Percentiles rank a stretch among this genome's conserved stretches.
Conservation (phyloP, 1,140 invertebrate genomes). For the Andrena cerasifolii region DNA sequence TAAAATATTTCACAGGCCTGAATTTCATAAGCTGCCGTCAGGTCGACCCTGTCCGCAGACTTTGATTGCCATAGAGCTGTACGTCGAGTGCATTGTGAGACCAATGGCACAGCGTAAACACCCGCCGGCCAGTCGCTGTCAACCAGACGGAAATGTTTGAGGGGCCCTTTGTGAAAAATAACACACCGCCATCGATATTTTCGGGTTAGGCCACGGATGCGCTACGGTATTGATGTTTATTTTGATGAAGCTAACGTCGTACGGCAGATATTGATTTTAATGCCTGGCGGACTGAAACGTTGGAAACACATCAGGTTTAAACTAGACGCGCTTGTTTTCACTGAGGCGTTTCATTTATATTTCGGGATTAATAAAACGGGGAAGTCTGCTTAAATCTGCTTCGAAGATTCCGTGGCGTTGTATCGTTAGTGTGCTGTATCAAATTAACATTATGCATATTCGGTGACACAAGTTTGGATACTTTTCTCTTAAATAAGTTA, state of each 20-base stretch:
- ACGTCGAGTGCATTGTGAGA: constrained; percentile 36
- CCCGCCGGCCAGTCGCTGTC: constrained; percentile 35
- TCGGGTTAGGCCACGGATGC: constrained; percentile 3
- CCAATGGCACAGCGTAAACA: constrained; percentile 49
- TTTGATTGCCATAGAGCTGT: constrained; percentile 56
- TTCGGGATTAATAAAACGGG: no score
- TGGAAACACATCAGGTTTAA: not conserved
- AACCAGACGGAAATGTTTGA: constrained; percentile 38
- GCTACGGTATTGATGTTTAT: constrained; percentile 28
- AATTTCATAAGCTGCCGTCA: constrained; percentile 39
- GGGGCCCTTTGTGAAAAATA: constrained; percentile 46
- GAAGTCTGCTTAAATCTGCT: no score
- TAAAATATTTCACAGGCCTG: constrained; percentile 60
- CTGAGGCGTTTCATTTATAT: no score
- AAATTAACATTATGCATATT: no score
- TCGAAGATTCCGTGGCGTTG: no score
- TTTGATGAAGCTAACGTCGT: not conserved
- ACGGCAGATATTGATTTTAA: not conserved
- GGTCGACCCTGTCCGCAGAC: constrained; percentile 26
- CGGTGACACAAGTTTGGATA: no score
- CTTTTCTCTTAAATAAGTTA: no score
- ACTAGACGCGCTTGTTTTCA: no score
- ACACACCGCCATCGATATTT: constrained; percentile 32
- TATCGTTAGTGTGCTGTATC: no score
- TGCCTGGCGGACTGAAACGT: not conserved